Percentiles rank a stretch among this genome's conserved stretches.
Conservation (phyloP, 2,888 invertebrate genomes). For the Prenolepis imparis region DNA sequence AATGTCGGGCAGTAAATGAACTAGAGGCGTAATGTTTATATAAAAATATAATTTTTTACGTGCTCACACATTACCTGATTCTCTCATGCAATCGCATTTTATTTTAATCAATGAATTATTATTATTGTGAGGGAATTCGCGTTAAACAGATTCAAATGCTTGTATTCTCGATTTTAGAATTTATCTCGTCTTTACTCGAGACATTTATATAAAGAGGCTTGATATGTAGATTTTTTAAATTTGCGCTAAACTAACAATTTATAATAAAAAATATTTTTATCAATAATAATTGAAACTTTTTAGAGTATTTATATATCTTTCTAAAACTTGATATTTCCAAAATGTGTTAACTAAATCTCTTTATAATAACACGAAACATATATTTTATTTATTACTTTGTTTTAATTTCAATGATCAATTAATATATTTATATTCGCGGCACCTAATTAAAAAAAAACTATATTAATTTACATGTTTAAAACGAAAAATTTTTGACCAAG, state of each 20-base stretch:
- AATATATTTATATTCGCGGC: slow-evolving; percentile 7
- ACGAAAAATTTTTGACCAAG: neutral
- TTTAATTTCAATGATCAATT: neutral
- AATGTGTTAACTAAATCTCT: neutral
- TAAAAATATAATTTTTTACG: slow-evolving; percentile 77
- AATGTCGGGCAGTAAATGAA: slow-evolving; percentile 1
- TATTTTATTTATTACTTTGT: neutral
- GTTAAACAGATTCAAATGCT: slow-evolving; percentile 49
- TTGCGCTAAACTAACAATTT: slow-evolving; percentile 18
- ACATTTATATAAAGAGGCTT: slow-evolving; percentile 4
- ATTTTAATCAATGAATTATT: slow-evolving; percentile 53
- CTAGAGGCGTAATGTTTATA: slow-evolving; percentile 62
- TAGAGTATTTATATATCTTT: neutral
- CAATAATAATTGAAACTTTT: neutral
- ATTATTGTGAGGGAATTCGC: slow-evolving; percentile 43
- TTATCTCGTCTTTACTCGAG: slow-evolving; percentile 21
- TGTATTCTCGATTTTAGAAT: slow-evolving; percentile 62
- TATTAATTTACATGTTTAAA: slow-evolving; percentile 18
- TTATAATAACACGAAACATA: neutral
- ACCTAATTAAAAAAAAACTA: neutral
- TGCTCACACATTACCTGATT: slow-evolving; percentile 76
- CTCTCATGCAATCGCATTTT: slow-evolving; percentile 72
- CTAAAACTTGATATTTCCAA: neutral
- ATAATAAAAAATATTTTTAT: slow-evolving; percentile 24
- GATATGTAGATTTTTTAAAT: neutral